These are phyloP conservation scores for Neogale vison DNA, from an alignment of 2,113 vertebrate genomes.

Conservation along the genomic window DNA sequence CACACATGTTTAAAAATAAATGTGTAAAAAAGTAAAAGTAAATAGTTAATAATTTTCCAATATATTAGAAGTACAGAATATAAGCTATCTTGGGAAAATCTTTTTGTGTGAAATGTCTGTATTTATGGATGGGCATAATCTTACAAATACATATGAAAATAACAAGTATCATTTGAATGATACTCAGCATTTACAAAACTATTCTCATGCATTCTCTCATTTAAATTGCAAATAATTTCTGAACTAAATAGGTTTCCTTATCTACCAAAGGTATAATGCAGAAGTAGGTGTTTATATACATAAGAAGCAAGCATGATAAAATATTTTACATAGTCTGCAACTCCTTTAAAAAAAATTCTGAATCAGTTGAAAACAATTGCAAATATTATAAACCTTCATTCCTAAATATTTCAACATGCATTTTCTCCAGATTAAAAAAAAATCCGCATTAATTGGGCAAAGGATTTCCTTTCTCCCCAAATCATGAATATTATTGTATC, in stretches of 20 bases:
- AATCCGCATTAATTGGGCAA: neutral
- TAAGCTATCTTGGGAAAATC: constrained; percentile 73
- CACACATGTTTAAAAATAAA: constrained; percentile 67
- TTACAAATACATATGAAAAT: constrained; percentile 65
- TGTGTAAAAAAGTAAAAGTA: constrained; percentile 39
- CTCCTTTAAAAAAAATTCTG: neutral
- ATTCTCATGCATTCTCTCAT: constrained; percentile 34
- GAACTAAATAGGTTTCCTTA: constrained; percentile 29
- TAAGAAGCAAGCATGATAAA: neutral
- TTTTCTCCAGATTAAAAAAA: neutral
- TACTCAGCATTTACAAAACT: constrained; percentile 52
- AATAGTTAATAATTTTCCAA: constrained; percentile 60
- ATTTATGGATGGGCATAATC: constrained; percentile 74
- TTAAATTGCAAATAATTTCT: constrained; percentile 35
- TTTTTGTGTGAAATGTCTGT: constrained; percentile 63
- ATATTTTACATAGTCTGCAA: neutral
- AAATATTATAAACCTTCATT: neutral
- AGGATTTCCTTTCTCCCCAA: neutral
- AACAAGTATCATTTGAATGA: constrained; percentile 22
- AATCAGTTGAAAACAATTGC: neutral
- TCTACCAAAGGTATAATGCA: constrained; percentile 61
- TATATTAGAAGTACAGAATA: constrained; percentile 61
- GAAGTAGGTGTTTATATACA: neutral
- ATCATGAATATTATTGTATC: neutral
- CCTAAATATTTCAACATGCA: neutral